Percentiles rank a stretch among this genome's conserved stretches.
phyloP scores from a whole-genome alignment of 2,113 vertebrate genomes.

The Oplegnathus fasciatus region DNA sequence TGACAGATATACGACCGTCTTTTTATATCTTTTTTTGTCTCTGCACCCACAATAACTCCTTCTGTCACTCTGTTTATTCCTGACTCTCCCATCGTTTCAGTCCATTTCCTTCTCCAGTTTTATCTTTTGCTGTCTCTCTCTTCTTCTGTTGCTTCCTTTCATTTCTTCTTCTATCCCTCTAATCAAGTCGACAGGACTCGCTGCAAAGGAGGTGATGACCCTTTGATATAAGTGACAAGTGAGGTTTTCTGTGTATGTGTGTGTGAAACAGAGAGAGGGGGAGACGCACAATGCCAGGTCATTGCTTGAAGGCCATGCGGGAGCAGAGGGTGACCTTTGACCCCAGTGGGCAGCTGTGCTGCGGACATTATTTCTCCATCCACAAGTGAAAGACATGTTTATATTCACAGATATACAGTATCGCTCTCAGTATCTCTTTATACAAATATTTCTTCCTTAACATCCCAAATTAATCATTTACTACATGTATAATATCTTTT shows the following conservation, averaged over 20 bases:
- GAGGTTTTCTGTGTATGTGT: neutral
- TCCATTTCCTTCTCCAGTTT: neutral
- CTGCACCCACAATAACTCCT: constrained; percentile 22
- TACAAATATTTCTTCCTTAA: neutral
- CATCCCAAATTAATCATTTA: neutral
- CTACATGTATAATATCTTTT: neutral
- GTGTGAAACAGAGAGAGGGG: neutral
- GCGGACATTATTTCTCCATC: constrained; percentile 23
- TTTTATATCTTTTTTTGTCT: constrained; percentile 44
- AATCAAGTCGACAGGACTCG: neutral
- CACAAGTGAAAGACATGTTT: neutral
- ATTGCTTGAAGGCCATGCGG: constrained; percentile 14
- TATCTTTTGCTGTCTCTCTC: neutral
- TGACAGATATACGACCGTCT: constrained; percentile 55
- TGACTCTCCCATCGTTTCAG: neutral
- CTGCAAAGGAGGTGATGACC: neutral
- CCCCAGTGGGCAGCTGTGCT: constrained; percentile 45
- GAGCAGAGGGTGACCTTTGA: constrained; percentile 58
- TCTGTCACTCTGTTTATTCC: neutral
- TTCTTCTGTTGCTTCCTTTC: no score
- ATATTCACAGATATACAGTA: neutral
- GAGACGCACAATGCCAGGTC: constrained; percentile 37
- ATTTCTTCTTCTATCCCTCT: neutral
- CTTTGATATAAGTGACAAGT: neutral
- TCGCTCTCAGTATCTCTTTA: neutral